Percentiles rank a stretch among this genome's conserved stretches.
These are phyloP conservation scores for Limnothrissa miodon DNA, from an alignment of 2,113 vertebrate genomes.

Conservation along the genomic window DNA sequence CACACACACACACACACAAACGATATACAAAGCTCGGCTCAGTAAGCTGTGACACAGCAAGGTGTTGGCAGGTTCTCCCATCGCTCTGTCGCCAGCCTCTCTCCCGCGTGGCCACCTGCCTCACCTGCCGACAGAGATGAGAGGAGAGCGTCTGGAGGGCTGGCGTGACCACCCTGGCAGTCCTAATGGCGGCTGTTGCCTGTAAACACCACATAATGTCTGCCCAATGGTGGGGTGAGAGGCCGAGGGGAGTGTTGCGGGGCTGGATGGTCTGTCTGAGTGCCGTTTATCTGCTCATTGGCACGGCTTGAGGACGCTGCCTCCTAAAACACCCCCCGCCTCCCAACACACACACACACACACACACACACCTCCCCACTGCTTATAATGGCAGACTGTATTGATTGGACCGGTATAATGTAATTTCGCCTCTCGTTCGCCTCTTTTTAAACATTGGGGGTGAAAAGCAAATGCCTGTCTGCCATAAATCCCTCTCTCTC, in stretches of 20 bases:
- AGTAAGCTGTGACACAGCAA: background rate
- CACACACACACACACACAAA: background rate
- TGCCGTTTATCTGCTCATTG: conserved; percentile 9
- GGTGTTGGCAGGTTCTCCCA: background rate
- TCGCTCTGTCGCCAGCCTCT: background rate
- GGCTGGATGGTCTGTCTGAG: background rate
- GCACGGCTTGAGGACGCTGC: conserved; percentile 9
- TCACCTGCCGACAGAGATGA: background rate
- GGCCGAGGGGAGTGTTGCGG: background rate
- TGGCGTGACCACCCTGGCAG: background rate
- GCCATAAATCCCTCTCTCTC: background rate
- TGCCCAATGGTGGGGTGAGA: background rate
- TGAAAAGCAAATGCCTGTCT: conserved; percentile 13
- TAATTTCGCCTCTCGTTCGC: conserved; percentile 3
- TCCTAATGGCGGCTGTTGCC: background rate
- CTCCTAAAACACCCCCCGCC: background rate
- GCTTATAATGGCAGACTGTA: background rate
- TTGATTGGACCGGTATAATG: conserved; percentile 1
- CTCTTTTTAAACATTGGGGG: conserved; percentile 9
- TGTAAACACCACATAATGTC: conserved; percentile 4
- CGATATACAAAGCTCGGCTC: background rate
- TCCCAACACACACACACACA: too few relatives aligned
- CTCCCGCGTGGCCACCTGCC: background rate
- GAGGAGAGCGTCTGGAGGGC: background rate
- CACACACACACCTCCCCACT: background rate